These are phyloP conservation scores for Tringa solitaria DNA, from an alignment of 2,113 vertebrate genomes.

Conservation along the genomic window DNA sequence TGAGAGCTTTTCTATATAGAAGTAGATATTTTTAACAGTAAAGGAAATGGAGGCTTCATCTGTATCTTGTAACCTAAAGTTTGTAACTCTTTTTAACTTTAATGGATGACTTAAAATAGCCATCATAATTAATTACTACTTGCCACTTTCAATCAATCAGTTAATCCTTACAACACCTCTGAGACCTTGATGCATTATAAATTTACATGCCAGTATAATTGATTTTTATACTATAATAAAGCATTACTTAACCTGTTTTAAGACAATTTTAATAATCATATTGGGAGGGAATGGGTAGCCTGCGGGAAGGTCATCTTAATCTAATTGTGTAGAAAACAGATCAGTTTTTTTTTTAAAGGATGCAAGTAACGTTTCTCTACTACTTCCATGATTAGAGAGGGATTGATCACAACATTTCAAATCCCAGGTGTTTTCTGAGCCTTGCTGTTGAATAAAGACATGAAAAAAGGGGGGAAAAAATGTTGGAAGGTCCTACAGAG, in stretches of 20 bases:
- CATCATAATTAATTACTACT: not conserved
- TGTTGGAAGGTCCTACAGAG: not conserved
- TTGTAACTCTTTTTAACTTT: not conserved
- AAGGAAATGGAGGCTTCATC: not conserved
- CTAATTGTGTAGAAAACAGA: not conserved
- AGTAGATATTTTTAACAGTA: not conserved
- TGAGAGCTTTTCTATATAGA: not conserved
- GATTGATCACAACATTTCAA: not conserved
- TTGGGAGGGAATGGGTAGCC: not conserved
- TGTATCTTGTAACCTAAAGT: not conserved
- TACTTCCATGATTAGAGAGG: not conserved
- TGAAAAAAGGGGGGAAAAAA: rapidly evolving
- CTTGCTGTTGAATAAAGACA: not conserved
- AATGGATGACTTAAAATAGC: not conserved
- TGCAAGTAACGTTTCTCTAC: not conserved
- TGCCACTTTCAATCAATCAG: not conserved
- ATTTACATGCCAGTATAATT: not conserved
- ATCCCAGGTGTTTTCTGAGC: not conserved
- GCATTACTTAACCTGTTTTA: not conserved
- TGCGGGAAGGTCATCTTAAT: not conserved
- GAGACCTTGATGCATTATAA: not conserved
- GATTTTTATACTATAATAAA: not conserved
- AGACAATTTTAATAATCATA: not conserved
- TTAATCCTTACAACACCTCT: not conserved
- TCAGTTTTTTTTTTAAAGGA: not conserved